Evolutionary conservation across 2,797 vertebrate genomes (phyloP).

Genomic region (Mormyrus proboscirostris): DNA sequence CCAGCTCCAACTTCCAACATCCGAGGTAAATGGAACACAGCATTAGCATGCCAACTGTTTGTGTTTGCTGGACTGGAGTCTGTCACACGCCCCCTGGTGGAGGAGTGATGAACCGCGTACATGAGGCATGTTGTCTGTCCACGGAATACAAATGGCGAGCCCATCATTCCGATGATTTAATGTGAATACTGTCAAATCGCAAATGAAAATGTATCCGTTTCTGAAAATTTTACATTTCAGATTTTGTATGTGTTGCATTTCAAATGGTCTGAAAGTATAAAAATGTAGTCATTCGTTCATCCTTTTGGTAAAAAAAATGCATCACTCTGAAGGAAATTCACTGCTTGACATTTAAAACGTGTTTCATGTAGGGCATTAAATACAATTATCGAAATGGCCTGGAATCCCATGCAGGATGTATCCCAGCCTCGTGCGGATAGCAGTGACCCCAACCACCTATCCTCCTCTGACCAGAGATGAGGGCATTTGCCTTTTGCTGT

Average conservation of each 20-base stretch:
- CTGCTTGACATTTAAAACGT: not conserved
- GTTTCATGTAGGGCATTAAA: not conserved
- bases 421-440: not conserved
- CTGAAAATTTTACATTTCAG: not conserved
- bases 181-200: not conserved
- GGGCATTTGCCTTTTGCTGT: not conserved
- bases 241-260: not conserved
- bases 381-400: not conserved
- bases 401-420: not conserved
- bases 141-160: not conserved
- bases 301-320: not conserved
- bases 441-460: not conserved
- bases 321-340: not conserved
- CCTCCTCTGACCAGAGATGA: not conserved
- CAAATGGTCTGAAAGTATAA: not conserved
- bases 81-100: not conserved
- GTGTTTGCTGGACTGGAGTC: not conserved
- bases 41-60: not conserved
- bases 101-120: not conserved
- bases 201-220: not conserved
- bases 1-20: not conserved
- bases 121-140: not conserved
- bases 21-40: not conserved
- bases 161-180: not conserved
- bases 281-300: not conserved